These are phyloP conservation scores for Sympetrum striolatum DNA, from an alignment of 2,888 invertebrate species.

Conservation along the genomic window DNA sequence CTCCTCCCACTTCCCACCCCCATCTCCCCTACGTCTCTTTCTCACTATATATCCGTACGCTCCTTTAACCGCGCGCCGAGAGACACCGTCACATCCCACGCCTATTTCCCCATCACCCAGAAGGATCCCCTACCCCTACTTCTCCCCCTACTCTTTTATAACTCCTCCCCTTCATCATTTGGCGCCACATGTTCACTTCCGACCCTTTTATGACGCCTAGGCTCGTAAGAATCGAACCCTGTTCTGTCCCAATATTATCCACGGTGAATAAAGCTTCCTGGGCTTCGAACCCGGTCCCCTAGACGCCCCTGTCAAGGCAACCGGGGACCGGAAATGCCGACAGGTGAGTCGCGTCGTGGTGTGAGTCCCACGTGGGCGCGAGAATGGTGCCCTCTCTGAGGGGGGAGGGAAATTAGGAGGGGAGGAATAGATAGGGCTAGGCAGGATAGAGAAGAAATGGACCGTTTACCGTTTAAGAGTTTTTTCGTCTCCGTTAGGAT, in stretches of 20 bases:
- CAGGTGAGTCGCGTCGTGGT: conserved; percentile 4
- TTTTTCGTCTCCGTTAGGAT: background rate
- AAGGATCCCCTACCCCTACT: background rate
- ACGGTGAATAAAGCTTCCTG: background rate
- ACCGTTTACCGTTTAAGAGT: conserved; percentile 2
- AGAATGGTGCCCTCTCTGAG: background rate
- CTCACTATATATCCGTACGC: background rate
- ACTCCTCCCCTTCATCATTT: background rate
- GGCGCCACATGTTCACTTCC: conserved; percentile 16
- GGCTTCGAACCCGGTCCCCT: conserved; percentile 10
- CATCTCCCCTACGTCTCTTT: background rate
- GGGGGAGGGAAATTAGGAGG: background rate
- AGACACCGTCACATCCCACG: background rate
- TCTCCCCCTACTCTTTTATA: background rate
- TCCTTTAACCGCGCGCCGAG: background rate
- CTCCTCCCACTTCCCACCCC: background rate
- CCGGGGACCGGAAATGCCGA: conserved; percentile 26
- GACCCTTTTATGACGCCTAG: background rate
- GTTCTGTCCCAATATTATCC: background rate
- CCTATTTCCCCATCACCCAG: background rate
- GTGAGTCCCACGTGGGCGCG: background rate
- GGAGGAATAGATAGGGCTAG: background rate
- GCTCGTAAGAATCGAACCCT: background rate
- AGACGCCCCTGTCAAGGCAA: background rate
- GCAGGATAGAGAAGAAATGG: conserved; percentile 13